Base-by-base conservation (phyloP, 2,888 invertebrate species). In the Entomobrya multifasciata region DNA sequence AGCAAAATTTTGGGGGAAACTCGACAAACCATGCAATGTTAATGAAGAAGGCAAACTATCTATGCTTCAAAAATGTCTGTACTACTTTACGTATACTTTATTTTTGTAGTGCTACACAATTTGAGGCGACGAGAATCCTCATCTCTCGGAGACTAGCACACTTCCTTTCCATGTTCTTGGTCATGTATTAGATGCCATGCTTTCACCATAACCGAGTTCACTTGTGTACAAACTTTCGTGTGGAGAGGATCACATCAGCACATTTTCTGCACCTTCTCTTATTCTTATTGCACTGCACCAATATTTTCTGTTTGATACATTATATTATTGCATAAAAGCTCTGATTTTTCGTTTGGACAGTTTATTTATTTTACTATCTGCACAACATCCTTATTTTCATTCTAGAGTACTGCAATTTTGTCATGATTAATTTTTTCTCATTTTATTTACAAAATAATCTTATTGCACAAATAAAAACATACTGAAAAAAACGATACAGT, bases 211-310 rank as follows among this genome's bases (percentile, higher is more conserved):
- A 20, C n/a, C 15, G 49, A 72, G 27, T 30, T 60, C 85, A 85
- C 57, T 85, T 85, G 57, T 47, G 60, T 49, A 78, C 70, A 78
- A 78, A 49, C 78, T 55, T 67, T 67, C 78, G 57, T 72, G 49
- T 78, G 44, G 78, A 41, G 60, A 85, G 70, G 78, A 85, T 60
- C 85, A 62, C 49, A 36, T 36, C 36, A 77, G 67, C 65, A 76
- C 83, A 52, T 76, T 82, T 81, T 81, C 67, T 84, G 77, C 77
- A 77, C 74, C 17, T 30, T 60, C 65, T 15, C 22, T 67, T 79
- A 62, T 55, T 60, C 41, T 41, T 65, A 62, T 65, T 65, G 78
- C 78, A 84, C 65, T 84, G 84, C 84, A 84, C 84, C n/a, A n/a
- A n/a, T 49, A 67, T 30, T 76, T 49, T 62, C 55, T 36, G 27